These are phyloP conservation scores for Gymnoscelis rufifasciata DNA, from an alignment of 2,888 invertebrate species.

Conservation along the genomic window DNA sequence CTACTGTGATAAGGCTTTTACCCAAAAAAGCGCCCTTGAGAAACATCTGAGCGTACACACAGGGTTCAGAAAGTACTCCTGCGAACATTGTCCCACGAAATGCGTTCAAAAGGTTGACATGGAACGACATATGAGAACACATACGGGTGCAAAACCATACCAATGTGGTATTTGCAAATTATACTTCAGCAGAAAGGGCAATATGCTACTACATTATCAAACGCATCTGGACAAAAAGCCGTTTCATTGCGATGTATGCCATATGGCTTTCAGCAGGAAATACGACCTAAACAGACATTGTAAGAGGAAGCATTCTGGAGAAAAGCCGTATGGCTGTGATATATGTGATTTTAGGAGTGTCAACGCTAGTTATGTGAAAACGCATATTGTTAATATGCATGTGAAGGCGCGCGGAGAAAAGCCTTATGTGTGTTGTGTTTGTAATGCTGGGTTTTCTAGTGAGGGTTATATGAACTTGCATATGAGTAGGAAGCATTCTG, in stretches of 20 bases:
- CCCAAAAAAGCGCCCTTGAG: not conserved
- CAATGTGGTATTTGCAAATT: not conserved
- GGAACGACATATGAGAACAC: not conserved
- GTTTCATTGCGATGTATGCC: not conserved
- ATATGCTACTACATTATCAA: conserved; percentile 3
- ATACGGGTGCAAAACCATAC: conserved; percentile 1
- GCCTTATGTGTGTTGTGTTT: not conserved
- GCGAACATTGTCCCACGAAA: not conserved
- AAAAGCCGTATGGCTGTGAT: conserved; percentile 3
- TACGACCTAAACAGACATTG: conserved; percentile 5
- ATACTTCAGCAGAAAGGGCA: not conserved
- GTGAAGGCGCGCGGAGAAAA: not conserved
- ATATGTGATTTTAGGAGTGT: conserved; percentile 7
- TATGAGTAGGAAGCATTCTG: not conserved
- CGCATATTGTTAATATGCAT: conserved; percentile 5
- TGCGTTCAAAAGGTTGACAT: conserved; percentile 1
- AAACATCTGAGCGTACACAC: not conserved
- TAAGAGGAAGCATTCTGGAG: conserved; percentile 3
- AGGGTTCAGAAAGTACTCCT: not conserved
- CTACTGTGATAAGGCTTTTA: no score
- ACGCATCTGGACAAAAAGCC: not conserved
- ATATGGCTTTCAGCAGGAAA: not conserved
- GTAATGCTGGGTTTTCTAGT: not conserved
- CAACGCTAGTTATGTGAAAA: conserved; percentile 8
- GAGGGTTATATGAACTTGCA: not conserved